Evolutionary conservation across 2,113 vertebrate species (phyloP).

Genomic region (Caranx ignobilis): DNA sequence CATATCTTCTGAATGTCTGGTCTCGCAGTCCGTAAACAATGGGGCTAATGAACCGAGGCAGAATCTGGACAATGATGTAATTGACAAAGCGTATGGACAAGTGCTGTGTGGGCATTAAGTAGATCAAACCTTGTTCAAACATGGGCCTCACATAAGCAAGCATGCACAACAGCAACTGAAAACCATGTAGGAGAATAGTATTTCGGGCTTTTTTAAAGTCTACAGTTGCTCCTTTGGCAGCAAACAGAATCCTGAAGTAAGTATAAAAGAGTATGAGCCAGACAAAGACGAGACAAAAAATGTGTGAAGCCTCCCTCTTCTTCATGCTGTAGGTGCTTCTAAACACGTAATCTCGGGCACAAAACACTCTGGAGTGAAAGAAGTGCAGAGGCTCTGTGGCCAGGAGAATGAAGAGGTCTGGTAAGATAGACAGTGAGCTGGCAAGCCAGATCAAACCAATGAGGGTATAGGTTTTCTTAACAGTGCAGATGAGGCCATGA

Average conservation of each 20-base stretch:
- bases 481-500: constrained; percentile 72
- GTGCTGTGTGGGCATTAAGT: constrained; percentile 31
- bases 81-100: constrained; percentile 20
- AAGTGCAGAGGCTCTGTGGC: constrained; percentile 56
- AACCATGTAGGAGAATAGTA: constrained; percentile 77
- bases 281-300: constrained; percentile 55
- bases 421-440: constrained; percentile 38
- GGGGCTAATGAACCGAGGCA: constrained; percentile 77
- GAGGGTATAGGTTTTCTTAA: constrained; percentile 62
- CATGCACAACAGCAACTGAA: constrained; percentile 79
- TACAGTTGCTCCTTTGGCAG: constrained; percentile 39
- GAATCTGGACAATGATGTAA: constrained; percentile 70
- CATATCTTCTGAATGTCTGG: constrained; percentile 66
- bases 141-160: constrained; percentile 58
- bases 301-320: constrained; percentile 60
- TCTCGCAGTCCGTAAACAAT: constrained; percentile 80
- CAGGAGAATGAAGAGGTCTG: constrained; percentile 60
- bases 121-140: constrained; percentile 17
- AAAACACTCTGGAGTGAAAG: constrained; percentile 59
- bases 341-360: constrained; percentile 57
- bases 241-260: constrained; percentile 71
- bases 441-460: constrained; percentile 73
- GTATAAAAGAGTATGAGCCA: constrained; percentile 70
- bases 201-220: constrained; percentile 72
- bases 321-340: constrained; percentile 22